Conservation (phyloP, 2,797 vertebrate species). For the Phalanger gymnotis region DNA sequence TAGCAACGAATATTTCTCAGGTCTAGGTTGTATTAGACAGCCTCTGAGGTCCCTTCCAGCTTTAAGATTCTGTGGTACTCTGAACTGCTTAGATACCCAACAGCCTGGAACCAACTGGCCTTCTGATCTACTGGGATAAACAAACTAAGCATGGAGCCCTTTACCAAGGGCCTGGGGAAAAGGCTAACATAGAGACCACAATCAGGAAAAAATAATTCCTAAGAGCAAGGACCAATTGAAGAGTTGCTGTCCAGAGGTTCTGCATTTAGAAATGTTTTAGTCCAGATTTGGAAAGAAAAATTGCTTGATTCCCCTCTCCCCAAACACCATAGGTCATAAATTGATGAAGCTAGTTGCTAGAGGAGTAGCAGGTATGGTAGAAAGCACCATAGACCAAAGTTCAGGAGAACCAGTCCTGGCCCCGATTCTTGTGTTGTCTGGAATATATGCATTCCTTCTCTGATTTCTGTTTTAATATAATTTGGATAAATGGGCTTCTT, state of each 20-base stretch:
- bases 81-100: neutral
- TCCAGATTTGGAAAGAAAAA: neutral
- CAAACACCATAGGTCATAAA: neutral
- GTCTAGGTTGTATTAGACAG: neutral
- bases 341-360: neutral
- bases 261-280: neutral
- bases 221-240: neutral
- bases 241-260: neutral
- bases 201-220: neutral
- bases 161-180: neutral
- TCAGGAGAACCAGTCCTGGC: neutral
- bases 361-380: neutral
- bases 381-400: neutral
- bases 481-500: neutral
- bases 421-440: neutral
- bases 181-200: neutral
- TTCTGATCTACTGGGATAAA: neutral
- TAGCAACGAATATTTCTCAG: neutral
- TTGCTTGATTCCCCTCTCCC: neutral
- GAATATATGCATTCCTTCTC: neutral
- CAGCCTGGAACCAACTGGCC: neutral
- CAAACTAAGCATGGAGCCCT: neutral
- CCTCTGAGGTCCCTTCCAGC: neutral
- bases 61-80: neutral
- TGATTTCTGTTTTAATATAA: neutral